Conservation (phyloP, 2,888 invertebrate genomes). For the Pyrrhosoma nymphula region DNA sequence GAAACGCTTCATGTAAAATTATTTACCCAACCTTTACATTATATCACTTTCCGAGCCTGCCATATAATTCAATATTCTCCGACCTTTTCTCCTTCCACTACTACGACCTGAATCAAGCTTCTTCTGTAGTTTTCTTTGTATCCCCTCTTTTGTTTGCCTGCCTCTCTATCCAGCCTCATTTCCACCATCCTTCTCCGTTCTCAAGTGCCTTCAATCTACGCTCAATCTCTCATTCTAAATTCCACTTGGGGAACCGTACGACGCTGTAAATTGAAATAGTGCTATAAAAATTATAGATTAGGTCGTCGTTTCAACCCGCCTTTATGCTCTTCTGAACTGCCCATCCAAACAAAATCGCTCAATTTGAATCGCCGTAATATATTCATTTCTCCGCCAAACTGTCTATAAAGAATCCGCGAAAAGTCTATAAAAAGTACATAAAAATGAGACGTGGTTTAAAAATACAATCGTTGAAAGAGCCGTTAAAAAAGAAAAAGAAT, state of each 20-base stretch:
- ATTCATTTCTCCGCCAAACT: too few species aligned
- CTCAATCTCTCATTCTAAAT: neutral
- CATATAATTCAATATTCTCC: too few species aligned
- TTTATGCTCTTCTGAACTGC: neutral
- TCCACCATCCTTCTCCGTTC: neutral
- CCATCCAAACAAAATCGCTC: neutral
- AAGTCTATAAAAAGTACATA: too few species aligned
- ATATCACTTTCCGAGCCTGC: too few species aligned
- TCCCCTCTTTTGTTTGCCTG: neutral
- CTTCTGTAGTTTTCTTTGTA: neutral
- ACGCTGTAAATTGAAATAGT: neutral
- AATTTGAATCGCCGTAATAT: too few species aligned
- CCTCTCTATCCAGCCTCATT: neutral
- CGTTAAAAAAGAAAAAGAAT: too few species aligned
- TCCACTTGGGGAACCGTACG: neutral
- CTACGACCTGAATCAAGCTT: neutral
- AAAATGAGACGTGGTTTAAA: too few species aligned
- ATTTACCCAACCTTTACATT: neutral
- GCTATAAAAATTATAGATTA: neutral
- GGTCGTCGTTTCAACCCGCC: neutral
- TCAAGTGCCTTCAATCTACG: neutral
- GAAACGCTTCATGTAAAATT: neutral
- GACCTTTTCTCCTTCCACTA: too few species aligned
- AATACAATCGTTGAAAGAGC: too few species aligned
- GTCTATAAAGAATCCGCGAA: too few species aligned